Evolutionary conservation across 2,888 invertebrate genomes (phyloP).

Genomic region (Synergus gifuensis): DNA sequence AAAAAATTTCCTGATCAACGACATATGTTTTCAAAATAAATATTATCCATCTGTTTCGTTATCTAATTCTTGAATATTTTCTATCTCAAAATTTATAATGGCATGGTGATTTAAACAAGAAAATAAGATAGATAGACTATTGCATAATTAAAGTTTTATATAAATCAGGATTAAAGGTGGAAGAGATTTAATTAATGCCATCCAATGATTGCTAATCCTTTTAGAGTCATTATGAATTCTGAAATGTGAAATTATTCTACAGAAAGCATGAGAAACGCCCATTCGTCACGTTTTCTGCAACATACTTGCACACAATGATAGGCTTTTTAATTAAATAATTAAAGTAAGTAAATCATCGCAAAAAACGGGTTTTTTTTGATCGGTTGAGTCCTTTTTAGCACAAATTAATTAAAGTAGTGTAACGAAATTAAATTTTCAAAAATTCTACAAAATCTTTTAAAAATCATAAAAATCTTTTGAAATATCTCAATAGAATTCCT

Average conservation of each 20-base stretch:
- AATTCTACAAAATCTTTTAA: too few species aligned
- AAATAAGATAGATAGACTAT: neutral
- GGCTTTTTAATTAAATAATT: neutral
- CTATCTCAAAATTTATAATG: constrained; percentile 14
- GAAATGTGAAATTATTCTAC: neutral
- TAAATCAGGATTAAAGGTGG: neutral
- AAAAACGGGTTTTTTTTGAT: neutral
- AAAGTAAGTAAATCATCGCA: neutral
- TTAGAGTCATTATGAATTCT: neutral
- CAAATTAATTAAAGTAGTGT: too few species aligned
- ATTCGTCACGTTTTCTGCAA: constrained; percentile 11
- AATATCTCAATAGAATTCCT: too few species aligned
- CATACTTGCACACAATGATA: neutral
- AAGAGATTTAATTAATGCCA: neutral
- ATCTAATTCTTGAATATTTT: neutral
- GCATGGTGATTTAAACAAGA: neutral
- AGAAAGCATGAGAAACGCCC: neutral
- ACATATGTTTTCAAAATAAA: constrained; percentile 10
- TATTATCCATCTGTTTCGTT: constrained; percentile 14
- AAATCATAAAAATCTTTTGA: too few species aligned
- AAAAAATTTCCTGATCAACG: neutral
- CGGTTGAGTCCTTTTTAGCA: neutral
- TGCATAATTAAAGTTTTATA: neutral
- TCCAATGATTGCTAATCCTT: neutral
- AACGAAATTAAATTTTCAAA: too few species aligned